Evolutionary conservation across 2,113 vertebrate species (phyloP), one percentile per base, ranked within the genome.

Genomic region (Grammomys surdaster): DNA sequence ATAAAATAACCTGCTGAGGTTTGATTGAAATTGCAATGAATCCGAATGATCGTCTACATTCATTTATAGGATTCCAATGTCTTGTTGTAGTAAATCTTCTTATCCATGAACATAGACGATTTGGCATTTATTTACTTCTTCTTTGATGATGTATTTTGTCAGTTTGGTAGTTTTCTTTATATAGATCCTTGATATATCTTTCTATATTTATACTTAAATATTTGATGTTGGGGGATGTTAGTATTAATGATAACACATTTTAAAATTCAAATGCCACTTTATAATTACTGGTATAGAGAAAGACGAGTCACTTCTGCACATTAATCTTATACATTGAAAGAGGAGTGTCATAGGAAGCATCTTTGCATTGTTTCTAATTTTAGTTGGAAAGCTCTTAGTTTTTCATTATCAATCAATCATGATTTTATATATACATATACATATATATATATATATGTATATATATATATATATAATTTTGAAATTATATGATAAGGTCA

Each of bases 321-420:
- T n/a, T 54, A 58, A 72, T 19, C 3, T 88, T 82, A 46, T 3
- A 26, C 31, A 63, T 24, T 63, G 12, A 91, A 33, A 40, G 63
- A 87, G n/a, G 8, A 69, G 22, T 58, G 28, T 40, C 4, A 33
- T 8, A 17, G 20, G 31, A 87, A 48, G 14, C 7, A 93, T 9
- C 10, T 28, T 93, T 46, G 36, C 20, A 24, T 82, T 92, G 31
- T 90, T 90, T 12, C 85, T 89, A n/a, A 89, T 86, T 31, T 89
- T 86, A 76, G 31, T 43, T 65, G 36, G 19, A 91, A 93, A 75
- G 33, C 26, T 90, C 75, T 72, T 80, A 91, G 60, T 70, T 91
- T 72, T 84, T 95, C 36, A 54, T n/a, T 67, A n/a, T n/a, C n/a
- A n/a, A 76, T 60, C n/a, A 84, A 77, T 28, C 67, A 70, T 93